A percentile compares a stretch with the other conserved stretches of the same genome.
Conservation (phyloP, 2,888 invertebrate genomes). For the Tillus elongatus region DNA sequence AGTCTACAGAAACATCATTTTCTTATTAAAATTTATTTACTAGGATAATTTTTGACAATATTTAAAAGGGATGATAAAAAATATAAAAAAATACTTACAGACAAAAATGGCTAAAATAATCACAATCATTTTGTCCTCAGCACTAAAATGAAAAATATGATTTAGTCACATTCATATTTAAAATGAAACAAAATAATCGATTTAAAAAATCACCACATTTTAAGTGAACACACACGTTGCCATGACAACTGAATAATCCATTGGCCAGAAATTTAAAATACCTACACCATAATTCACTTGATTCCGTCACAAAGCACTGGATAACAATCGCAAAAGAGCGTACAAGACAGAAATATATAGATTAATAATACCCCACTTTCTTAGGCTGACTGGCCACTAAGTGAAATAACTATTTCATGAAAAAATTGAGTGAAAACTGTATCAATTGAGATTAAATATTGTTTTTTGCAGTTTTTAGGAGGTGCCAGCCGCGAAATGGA, state of each 20-base stretch:
- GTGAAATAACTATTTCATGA: background rate
- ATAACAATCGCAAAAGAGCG: too few relatives aligned
- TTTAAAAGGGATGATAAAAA: background rate
- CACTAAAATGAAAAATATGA: conserved; percentile 1
- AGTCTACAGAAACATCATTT: too few relatives aligned
- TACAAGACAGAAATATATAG: conserved; percentile 3
- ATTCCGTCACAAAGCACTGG: too few relatives aligned
- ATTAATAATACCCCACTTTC: background rate
- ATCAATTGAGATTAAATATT: conserved; percentile 3
- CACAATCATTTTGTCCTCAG: conserved; percentile 2
- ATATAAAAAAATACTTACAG: conserved; percentile 1
- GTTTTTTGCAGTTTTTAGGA: background rate
- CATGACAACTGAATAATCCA: too few relatives aligned
- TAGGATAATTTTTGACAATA: too few relatives aligned
- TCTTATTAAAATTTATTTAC: too few relatives aligned
- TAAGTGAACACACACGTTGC: too few relatives aligned
- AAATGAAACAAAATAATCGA: too few relatives aligned
- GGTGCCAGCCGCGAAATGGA: conserved; percentile 4
- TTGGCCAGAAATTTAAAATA: too few relatives aligned
- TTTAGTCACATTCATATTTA: too few relatives aligned
- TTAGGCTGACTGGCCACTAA: background rate
- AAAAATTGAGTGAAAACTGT: conserved; percentile 1
- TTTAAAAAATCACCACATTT: background rate
- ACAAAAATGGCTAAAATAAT: conserved; percentile 2
- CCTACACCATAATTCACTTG: too few relatives aligned